These are phyloP conservation scores for Turritopsis dohrnii DNA, from an alignment of 30 jellyfish, hydroid and myxozoan genomes.

Conservation along the genomic window DNA sequence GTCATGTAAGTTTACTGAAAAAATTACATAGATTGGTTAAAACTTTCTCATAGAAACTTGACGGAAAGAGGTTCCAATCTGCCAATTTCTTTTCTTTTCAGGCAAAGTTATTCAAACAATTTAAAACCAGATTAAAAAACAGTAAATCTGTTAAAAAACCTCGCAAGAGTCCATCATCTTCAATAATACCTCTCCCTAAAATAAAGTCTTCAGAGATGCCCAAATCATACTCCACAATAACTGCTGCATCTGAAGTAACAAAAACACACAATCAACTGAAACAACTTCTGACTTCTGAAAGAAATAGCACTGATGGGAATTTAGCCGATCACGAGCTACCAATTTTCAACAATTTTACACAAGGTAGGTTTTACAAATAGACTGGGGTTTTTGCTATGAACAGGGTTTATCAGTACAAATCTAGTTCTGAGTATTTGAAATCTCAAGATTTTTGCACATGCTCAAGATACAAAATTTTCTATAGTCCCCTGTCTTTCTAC, in stretches of 20 bases:
- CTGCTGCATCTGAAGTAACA: neutral
- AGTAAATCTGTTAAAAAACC: neutral
- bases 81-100: neutral
- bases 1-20: neutral
- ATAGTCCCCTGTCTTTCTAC: neutral
- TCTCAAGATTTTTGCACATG: neutral
- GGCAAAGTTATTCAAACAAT: neutral
- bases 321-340: neutral
- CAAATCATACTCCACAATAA: neutral
- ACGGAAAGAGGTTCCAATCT: neutral
- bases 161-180: neutral
- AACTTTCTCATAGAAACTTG: neutral
- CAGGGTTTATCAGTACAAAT: neutral
- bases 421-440: neutral
- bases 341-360: neutral
- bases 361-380: neutral
- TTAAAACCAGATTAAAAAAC: neutral
- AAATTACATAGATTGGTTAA: neutral
- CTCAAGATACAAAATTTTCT: neutral
- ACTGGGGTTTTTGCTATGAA: neutral
- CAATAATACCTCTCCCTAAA: neutral
- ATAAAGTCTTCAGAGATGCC: neutral
- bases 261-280: neutral
- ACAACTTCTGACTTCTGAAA: neutral
- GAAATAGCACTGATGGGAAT: neutral